Conservation (phyloP, 2,888 invertebrate genomes). For the Nephrotoma flavescens region DNA sequence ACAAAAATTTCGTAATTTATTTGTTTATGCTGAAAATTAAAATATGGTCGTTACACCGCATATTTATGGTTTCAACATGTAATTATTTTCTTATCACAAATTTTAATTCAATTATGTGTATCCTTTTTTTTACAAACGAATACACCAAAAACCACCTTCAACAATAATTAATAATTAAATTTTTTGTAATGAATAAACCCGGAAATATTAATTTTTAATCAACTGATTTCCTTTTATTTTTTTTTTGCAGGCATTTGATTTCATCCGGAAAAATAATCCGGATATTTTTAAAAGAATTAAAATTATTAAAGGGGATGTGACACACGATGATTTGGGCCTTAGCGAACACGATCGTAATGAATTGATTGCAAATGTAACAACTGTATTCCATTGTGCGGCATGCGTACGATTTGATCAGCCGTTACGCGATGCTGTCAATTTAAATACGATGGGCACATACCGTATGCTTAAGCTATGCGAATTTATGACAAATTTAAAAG, state of each 20-base stretch:
- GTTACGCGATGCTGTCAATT: slow-evolving; percentile 61
- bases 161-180: no score
- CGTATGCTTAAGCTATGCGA: slow-evolving; percentile 63
- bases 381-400: slow-evolving; percentile 76
- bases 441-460: slow-evolving; percentile 73
- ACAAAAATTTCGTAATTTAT: neutral
- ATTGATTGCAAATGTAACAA: slow-evolving; percentile 44
- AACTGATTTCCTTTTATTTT: neutral
- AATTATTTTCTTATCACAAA: neutral
- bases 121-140: neutral
- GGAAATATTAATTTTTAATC: neutral
- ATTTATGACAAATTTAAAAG: slow-evolving; percentile 49
- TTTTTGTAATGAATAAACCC: neutral
- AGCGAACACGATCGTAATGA: slow-evolving; percentile 39
- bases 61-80: neutral
- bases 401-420: slow-evolving; percentile 80
- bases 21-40: neutral
- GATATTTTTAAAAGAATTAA: slow-evolving; percentile 45
- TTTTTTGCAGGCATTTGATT: slow-evolving; percentile 37
- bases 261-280: slow-evolving; percentile 38
- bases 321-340: slow-evolving; percentile 43
- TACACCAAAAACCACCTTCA: no score
- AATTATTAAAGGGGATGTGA: slow-evolving; percentile 49
- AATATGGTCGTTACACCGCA: neutral
- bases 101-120: neutral